Conservation (phyloP, 2,797 vertebrate species). For the Megaceryle alcyon region DNA sequence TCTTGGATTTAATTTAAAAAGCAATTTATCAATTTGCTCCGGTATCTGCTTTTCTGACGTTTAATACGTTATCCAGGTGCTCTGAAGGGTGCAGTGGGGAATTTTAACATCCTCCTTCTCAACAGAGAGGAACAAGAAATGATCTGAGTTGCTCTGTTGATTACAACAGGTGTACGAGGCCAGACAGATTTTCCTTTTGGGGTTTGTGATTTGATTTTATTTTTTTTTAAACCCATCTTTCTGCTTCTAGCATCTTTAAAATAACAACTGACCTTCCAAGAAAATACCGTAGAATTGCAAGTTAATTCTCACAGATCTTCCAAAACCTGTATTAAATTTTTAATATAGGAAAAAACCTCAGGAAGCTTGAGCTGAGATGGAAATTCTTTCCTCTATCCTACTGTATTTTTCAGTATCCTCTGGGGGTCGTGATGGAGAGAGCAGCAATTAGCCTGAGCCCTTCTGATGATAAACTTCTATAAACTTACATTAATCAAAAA, state of each 20-base stretch:
- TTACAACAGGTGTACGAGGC: rapidly evolving
- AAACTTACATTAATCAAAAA: not conserved
- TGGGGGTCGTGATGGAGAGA: not conserved
- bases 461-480: not conserved
- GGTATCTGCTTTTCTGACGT: not conserved
- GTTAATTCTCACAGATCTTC: not conserved
- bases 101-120: not conserved
- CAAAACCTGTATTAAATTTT: not conserved
- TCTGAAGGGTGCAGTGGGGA: not conserved
- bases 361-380: not conserved
- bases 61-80: not conserved
- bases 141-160: not conserved
- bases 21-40: not conserved
- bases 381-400: not conserved
- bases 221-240: not conserved
- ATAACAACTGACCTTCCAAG: not conserved
- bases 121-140: not conserved
- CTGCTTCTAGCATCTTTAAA: not conserved
- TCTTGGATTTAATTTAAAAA: not conserved
- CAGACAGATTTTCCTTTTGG: not conserved
- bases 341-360: not conserved
- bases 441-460: not conserved
- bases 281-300: not conserved
- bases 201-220: not conserved
- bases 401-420: not conserved